Base-by-base conservation (phyloP, 2,797 vertebrate genomes). In the Falco rusticolus region DNA sequence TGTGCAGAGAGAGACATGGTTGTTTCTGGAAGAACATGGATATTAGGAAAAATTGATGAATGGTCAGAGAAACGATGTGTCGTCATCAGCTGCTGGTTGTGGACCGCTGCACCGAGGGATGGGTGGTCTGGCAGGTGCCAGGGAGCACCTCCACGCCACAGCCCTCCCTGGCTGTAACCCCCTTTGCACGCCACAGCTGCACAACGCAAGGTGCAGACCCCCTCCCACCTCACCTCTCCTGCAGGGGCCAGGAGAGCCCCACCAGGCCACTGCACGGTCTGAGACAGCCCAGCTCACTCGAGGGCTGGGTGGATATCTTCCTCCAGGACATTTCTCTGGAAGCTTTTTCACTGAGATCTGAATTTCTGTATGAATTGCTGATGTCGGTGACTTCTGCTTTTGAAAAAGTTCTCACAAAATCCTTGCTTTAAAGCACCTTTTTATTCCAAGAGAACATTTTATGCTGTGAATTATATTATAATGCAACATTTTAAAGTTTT, bases 191-290 rank as follows among this genome's bases (percentile, higher is more conserved):
- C 31, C 50, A 11, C 9, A n/a, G 47, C 47, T 50, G 31, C 47
- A 18, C 20, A 77, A 51, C 41, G 13, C 54, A 26, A 29, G 26
- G 43, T 2, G 41, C 59, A 63, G 47, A 12, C 45, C 11, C 16
- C 26, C 33, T 31, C 28, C 31, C 54, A 13, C 34, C 60, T 24
- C 3, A 10, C 19, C 11, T 10, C 68, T 34, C 37, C 1, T 28
- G 19, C 21, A 10, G 60, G 54, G 50, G 34, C n/a, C 16, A 13
- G 56, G 54, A 76, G 64, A 86, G 2, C 7, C 28, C 31, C 17
- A 9, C 9, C 0, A 0, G 70, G 20, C 47, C 60, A 20, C 19
- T 19, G 16, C 0, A 16, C 26, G 24, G 22, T 11, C 47, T 72
- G 66, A 41, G 56, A 7, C 12, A 63, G 41, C 34, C 41, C 18